phyloP scores from a whole-genome alignment of 2,888 invertebrate species.

The Malacosoma neustria region DNA sequence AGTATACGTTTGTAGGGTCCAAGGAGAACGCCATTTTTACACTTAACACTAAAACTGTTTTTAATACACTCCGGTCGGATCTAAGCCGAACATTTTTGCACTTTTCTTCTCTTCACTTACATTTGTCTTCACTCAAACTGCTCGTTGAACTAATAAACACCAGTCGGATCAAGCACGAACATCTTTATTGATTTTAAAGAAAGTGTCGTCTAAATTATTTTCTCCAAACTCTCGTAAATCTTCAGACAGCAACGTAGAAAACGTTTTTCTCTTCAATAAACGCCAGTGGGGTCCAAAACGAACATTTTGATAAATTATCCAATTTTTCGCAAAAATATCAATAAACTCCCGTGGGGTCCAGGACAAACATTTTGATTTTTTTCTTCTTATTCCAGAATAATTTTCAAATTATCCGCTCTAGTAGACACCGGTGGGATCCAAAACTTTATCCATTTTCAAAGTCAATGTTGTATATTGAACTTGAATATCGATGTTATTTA shows the following conservation, averaged over 20 bases:
- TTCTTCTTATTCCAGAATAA: constrained; percentile 11
- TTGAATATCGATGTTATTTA: constrained; percentile 64
- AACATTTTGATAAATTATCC: constrained; percentile 32
- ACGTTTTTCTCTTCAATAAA: constrained; percentile 35
- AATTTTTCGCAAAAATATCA: constrained; percentile 5
- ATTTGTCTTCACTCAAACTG: constrained; percentile 7
- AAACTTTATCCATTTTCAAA: constrained; percentile 51
- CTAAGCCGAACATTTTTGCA: constrained; percentile 54
- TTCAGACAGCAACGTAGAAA: constrained; percentile 11
- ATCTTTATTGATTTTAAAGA: constrained; percentile 40
- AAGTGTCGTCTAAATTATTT: too few species aligned
- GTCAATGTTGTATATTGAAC: constrained; percentile 27
- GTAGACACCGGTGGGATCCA: constrained; percentile 69
- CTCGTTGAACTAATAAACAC: constrained; percentile 37
- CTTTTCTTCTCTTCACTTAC: constrained; percentile 12
- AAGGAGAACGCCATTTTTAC: constrained; percentile 27
- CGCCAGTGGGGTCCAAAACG: constrained; percentile 55
- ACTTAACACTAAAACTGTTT: constrained; percentile 30
- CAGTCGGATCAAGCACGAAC: constrained; percentile 56
- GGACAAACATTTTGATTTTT: constrained; percentile 2
- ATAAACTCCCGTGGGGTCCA: constrained; percentile 2
- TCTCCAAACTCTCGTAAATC: constrained; percentile 8
- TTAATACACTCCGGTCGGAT: constrained; percentile 65
- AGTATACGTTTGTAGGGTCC: constrained; percentile 46
- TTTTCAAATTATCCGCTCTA: constrained; percentile 26